Evolutionary conservation across 2,888 invertebrate genomes (phyloP), one percentile per base, ranked within the genome.

Genomic region (Oscheius sp.): DNA sequence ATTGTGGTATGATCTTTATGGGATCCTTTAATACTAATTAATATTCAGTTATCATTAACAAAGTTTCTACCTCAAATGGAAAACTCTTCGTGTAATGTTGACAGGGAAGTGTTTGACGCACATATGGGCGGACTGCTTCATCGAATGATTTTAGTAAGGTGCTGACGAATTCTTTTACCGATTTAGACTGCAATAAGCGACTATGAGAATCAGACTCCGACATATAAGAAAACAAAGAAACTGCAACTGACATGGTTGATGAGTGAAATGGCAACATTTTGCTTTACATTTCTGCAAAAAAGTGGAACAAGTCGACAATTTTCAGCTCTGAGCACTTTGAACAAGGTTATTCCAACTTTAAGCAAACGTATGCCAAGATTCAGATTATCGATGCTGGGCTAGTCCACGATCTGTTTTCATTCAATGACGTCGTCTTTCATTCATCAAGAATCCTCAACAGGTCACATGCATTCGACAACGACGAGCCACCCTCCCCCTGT

Each of bases 281-380:
- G 91, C 75, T 89, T 92, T 70, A 90, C 91, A 75, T 90, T 92
- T 76, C 89, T 91, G 41, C 79, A 82, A 74, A 90, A 91, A 77
- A 91, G 91, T 35, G 91, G 91, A 5, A 91, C 92, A 81, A 91
- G 91, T 71, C 89, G 92, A 21, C 92, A 92, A 85, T 92, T 91
- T 89, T 91, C 92, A 0, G 92, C 92, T 3, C 90, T 92, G 84
- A 90, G 90, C 79, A 91, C 91, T 71, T 90, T 92, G 78, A 92
- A 92, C 88, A 91, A 91, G 87, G 89, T 91, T 66, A 25, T 58
- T 53, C 23, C 35, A 35, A 35, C 35, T 16, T 59, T 58, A 7
- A 29, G 25, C 23, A n/a, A 7, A 18, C 52, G 74, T 29, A 43
- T 46, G 45, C 9, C 7, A 41, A 16, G 9, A 52, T 41, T 27